These are phyloP conservation scores for Acanthosoma haemorrhoidale DNA, from an alignment of 2,888 invertebrate genomes.

Conservation along the genomic window DNA sequence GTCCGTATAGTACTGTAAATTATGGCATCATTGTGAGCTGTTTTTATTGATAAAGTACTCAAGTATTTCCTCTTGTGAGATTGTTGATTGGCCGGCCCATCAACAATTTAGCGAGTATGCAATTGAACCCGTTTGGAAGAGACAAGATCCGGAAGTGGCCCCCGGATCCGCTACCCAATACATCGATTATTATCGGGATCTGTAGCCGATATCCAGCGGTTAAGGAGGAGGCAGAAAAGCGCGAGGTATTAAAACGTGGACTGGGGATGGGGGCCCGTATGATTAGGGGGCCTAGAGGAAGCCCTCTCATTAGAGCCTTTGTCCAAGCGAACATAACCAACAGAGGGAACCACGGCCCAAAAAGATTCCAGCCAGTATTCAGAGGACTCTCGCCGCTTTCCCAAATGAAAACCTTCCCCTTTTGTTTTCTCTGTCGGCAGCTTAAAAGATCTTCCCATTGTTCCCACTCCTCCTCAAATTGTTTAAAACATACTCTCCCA, in stretches of 20 bases:
- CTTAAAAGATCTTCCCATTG: conserved; percentile 26
- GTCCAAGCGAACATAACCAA: conserved; percentile 17
- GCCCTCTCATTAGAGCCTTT: conserved; percentile 20
- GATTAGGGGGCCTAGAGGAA: background rate
- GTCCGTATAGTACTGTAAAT: too few relatives aligned
- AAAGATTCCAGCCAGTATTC: conserved; percentile 20
- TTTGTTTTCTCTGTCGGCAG: background rate
- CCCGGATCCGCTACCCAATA: too few relatives aligned
- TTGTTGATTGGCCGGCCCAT: too few relatives aligned
- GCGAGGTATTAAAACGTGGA: background rate
- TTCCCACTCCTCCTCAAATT: conserved; percentile 22
- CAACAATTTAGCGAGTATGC: too few relatives aligned
- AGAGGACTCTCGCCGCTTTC: conserved; percentile 5
- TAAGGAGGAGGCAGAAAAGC: too few relatives aligned
- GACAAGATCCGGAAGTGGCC: too few relatives aligned
- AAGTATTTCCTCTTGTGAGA: too few relatives aligned
- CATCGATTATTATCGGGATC: too few relatives aligned
- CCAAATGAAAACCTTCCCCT: conserved; percentile 24
- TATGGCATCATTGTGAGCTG: too few relatives aligned
- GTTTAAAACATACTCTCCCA: conserved; percentile 25
- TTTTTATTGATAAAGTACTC: too few relatives aligned
- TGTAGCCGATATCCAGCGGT: too few relatives aligned
- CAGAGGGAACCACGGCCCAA: background rate
- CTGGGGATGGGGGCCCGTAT: background rate
- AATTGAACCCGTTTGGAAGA: too few relatives aligned